phyloP scores from a whole-genome alignment of 2,113 vertebrate genomes.

The Calonectris borealis region DNA sequence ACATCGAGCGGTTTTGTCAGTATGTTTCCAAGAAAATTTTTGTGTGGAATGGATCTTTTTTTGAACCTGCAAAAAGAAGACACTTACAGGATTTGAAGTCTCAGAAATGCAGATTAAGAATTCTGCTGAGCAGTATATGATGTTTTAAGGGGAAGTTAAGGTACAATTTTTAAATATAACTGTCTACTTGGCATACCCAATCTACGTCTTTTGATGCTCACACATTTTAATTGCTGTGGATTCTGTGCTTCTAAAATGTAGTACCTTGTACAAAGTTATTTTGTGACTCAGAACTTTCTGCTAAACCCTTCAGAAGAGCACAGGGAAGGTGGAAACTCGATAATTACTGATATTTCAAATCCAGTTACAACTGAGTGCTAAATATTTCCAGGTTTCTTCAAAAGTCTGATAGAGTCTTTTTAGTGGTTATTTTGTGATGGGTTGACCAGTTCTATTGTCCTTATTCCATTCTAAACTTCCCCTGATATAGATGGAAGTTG shows the following conservation, averaged over 20 bases:
- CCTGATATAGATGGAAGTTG: background rate
- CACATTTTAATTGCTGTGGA: background rate
- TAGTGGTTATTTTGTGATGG: background rate
- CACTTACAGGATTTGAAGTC: background rate
- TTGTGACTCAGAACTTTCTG: background rate
- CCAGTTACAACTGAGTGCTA: background rate
- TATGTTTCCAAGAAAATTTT: background rate
- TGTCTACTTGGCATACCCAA: background rate
- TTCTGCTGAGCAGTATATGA: background rate
- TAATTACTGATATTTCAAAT: background rate
- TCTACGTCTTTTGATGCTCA: background rate
- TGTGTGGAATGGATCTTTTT: background rate
- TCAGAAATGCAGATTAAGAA: background rate
- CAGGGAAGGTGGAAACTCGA: background rate
- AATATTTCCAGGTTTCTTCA: background rate
- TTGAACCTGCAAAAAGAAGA: background rate
- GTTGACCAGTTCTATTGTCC: background rate
- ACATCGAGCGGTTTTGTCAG: background rate
- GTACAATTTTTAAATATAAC: background rate
- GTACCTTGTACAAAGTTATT: background rate
- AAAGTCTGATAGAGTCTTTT: background rate
- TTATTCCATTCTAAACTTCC: background rate
- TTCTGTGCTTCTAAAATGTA: background rate
- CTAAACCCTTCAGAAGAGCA: background rate
- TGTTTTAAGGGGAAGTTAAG: slow-evolving; percentile 20